A percentile compares a stretch with the other conserved stretches of the same genome.
These are phyloP conservation scores for Xenopus tropicalis DNA, from an alignment of 2,113 vertebrate genomes.

Conservation along the genomic window DNA sequence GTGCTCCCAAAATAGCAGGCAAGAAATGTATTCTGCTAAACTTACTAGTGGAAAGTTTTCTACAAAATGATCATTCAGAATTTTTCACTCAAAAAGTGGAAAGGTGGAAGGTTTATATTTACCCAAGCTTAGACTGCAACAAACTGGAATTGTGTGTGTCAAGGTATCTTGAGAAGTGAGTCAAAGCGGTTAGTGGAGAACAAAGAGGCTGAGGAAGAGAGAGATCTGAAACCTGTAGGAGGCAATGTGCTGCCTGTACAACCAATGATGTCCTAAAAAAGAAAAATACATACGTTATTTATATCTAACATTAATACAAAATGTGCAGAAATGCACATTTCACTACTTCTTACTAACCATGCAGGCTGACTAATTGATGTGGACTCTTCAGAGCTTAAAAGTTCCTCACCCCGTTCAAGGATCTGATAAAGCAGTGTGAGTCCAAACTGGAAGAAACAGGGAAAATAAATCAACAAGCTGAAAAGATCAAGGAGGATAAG, in stretches of 20 bases:
- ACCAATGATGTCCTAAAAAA: conserved; percentile 25
- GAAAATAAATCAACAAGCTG: neutral
- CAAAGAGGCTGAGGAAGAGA: conserved; percentile 13
- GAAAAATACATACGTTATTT: neutral
- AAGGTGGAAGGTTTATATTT: neutral
- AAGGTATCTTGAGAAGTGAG: conserved; percentile 38
- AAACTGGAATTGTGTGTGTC: conserved; percentile 9
- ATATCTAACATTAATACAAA: accelerated
- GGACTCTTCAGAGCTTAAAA: conserved; percentile 76
- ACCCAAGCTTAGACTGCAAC: conserved; percentile 27
- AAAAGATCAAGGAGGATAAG: too few relatives aligned
- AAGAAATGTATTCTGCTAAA: too few relatives aligned
- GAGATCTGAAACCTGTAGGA: conserved; percentile 13
- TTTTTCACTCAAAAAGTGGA: neutral
- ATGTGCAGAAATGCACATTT: conserved; percentile 64
- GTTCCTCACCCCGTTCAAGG: conserved; percentile 86
- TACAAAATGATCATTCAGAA: neutral
- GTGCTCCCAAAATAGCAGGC: too few relatives aligned
- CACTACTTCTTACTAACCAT: conserved; percentile 25
- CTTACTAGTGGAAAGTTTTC: neutral
- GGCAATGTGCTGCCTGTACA: conserved; percentile 27
- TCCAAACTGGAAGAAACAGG: conserved; percentile 69
- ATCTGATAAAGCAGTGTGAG: conserved; percentile 87
- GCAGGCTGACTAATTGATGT: conserved; percentile 70
- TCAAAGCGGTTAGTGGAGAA: conserved; percentile 8